Evolutionary conservation across 2,888 invertebrate species (phyloP), one percentile per base, ranked within the genome.

Genomic region (Polyommatus icarus): DNA sequence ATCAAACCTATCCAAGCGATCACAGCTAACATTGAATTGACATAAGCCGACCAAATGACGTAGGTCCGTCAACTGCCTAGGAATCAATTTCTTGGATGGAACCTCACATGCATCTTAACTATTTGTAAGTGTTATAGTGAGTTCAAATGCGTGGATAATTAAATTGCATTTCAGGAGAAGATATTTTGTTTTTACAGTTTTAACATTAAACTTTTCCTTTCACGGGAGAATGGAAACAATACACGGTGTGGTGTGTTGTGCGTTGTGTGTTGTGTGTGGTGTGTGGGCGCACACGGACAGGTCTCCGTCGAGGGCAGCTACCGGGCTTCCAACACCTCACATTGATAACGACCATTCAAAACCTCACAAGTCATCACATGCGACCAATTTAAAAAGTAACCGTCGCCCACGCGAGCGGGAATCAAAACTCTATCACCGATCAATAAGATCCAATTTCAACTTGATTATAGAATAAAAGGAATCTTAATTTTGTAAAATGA

Each of bases 261-360:
- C 29, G 29, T 67, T 5, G n/a, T 57, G 57, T 57, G 20, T 10
- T n/a, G 67, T 67, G 29, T 67, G 29, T 32, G 67, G 77, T 83
- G 89, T 88, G 93, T 92, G 91, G 92, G 93, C 89, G 91, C 87
- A 85, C 83, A 89, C 90, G 87, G 84, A 87, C 87, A 83, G 86
- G 87, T 88, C 87, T 86, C 85, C 85, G 88, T 90, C 83, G 80
- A 79, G 81, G 81, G 79, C 84, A 79, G 92, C 93, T 93, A 93
- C 93, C 84, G 93, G 90, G 89, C 90, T 92, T 89, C 80, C 72
- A 76, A 79, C 79, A 85, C 83, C 84, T 83, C 84, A 82, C 82
- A 81, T 83, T 83, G 84, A 84, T 85, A 85, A 88, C 84, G 82
- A 86, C 85, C 84, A 84, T 85, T 84, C 84, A 84, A 83, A 85